Conservation (phyloP, 2,888 invertebrate genomes). For the Drosophila borealis region DNA sequence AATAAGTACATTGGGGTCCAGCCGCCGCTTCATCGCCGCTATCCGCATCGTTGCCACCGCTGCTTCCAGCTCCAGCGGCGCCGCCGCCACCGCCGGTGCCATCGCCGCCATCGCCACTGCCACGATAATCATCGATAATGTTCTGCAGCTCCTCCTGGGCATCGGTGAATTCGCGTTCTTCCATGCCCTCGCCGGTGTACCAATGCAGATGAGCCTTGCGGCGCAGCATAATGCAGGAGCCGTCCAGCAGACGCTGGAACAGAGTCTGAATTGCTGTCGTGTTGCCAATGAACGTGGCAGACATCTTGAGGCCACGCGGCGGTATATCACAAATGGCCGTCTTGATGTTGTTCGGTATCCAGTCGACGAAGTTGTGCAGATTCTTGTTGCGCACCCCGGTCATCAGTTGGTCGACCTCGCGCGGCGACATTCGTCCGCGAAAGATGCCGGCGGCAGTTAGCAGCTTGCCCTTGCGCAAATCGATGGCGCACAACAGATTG, state of each 20-base stretch:
- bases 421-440: slow-evolving; percentile 81
- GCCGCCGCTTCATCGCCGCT: neutral
- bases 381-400: slow-evolving; percentile 92
- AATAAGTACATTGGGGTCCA: slow-evolving; percentile 43
- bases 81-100: neutral
- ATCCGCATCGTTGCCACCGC: slow-evolving; percentile 8
- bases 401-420: slow-evolving; percentile 85
- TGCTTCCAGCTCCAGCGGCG: neutral
- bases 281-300: slow-evolving; percentile 94
- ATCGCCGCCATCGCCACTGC: slow-evolving; percentile 45
- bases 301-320: slow-evolving; percentile 93
- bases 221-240: slow-evolving; percentile 93
- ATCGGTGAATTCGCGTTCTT: slow-evolving; percentile 93
- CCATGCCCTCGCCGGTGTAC: slow-evolving; percentile 96
- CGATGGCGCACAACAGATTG: slow-evolving; percentile 93
- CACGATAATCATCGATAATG: slow-evolving; percentile 88
- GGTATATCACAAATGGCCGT: slow-evolving; percentile 94
- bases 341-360: slow-evolving; percentile 95
- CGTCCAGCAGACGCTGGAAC: slow-evolving; percentile 91
- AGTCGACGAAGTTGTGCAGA: slow-evolving; percentile 89
- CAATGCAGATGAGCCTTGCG: slow-evolving; percentile 94
- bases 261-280: slow-evolving; percentile 92
- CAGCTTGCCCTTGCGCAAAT: slow-evolving; percentile 91
- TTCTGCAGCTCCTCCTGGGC: slow-evolving; percentile 93
- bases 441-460: slow-evolving; percentile 92